phyloP scores from a whole-genome alignment of 2,888 invertebrate genomes.

The Dynastes hyllus region DNA sequence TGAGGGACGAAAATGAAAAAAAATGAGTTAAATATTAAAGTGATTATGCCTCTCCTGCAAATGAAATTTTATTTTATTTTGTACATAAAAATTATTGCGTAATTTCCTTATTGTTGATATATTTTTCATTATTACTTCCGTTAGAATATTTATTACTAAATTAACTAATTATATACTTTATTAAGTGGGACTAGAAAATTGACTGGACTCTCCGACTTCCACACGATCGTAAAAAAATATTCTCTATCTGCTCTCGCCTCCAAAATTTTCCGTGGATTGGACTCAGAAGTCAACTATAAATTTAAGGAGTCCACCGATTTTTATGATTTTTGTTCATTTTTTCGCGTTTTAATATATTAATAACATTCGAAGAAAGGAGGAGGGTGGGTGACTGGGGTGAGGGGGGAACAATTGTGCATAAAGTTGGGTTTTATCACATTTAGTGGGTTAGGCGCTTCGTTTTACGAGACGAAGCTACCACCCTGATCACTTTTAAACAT shows the following conservation, averaged over 20 bases:
- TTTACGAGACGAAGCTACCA: constrained; percentile 6
- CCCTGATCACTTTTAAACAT: constrained; percentile 44
- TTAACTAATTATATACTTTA: constrained; percentile 37
- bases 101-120: constrained; percentile 60
- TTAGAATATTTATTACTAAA: constrained; percentile 49
- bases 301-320: constrained; percentile 65
- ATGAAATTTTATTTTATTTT: constrained; percentile 46
- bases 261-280: constrained; percentile 3
- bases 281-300: constrained; percentile 20
- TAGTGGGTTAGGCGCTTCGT: constrained; percentile 51
- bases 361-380: constrained; percentile 56
- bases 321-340: constrained; percentile 30
- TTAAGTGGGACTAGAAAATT: constrained; percentile 58
- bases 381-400: constrained; percentile 61
- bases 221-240: constrained; percentile 26
- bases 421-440: constrained; percentile 65
- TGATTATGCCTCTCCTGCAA: constrained; percentile 67
- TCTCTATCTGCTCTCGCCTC: background rate
- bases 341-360: constrained; percentile 58
- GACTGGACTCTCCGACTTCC: constrained; percentile 58
- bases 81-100: constrained; percentile 65
- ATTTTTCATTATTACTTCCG: constrained; percentile 64
- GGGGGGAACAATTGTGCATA: constrained; percentile 59
- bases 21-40: constrained; percentile 53
- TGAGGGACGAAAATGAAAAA: constrained; percentile 3